Conservation (phyloP, 1,140 invertebrate genomes). For the Drosophila virilis region DNA sequence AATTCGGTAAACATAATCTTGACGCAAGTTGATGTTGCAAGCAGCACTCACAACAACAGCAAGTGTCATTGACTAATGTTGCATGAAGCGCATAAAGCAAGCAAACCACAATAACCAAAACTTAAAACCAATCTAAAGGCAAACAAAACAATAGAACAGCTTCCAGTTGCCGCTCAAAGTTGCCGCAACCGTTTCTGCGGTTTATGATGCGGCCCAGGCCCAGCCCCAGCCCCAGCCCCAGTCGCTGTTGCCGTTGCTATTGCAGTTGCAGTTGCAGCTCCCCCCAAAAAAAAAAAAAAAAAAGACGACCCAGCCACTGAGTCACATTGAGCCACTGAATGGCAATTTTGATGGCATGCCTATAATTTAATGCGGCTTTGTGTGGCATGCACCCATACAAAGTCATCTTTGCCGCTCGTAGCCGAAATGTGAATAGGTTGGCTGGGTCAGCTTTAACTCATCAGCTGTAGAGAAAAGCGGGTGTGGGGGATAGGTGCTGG, state of each 20-base stretch:
- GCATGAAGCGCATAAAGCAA: constrained; percentile 75
- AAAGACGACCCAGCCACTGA: constrained; percentile 9
- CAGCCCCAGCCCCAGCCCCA: constrained; percentile 32
- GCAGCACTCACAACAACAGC: constrained; percentile 28
- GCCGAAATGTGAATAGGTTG: constrained; percentile 71
- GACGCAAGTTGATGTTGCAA: constrained; percentile 74
- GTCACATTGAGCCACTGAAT: not conserved
- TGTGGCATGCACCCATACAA: constrained; percentile 49
- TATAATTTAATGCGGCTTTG: constrained; percentile 62
- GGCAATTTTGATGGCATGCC: constrained; percentile 43
- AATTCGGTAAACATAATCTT: constrained; percentile 60
- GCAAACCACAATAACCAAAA: constrained; percentile 64
- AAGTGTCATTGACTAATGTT: constrained; percentile 77
- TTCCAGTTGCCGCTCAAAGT: constrained; percentile 11
- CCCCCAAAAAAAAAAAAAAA: not conserved
- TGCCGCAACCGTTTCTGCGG: constrained; percentile 30
- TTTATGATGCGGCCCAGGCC: constrained; percentile 30
- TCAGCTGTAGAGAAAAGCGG: not conserved
- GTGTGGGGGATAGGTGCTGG: too few species aligned
- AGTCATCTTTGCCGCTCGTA: constrained; percentile 43
- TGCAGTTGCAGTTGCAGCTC: constrained; percentile 16
- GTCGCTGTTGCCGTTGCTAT: constrained; percentile 13
- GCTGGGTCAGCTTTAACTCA: constrained; percentile 53
- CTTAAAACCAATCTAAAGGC: constrained; percentile 46
- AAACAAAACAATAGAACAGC: constrained; percentile 68